A percentile compares a stretch with the other conserved stretches of the same genome.
Evolutionary conservation across 2,113 vertebrate species (phyloP).

Genomic region (Charadrius vociferus): DNA sequence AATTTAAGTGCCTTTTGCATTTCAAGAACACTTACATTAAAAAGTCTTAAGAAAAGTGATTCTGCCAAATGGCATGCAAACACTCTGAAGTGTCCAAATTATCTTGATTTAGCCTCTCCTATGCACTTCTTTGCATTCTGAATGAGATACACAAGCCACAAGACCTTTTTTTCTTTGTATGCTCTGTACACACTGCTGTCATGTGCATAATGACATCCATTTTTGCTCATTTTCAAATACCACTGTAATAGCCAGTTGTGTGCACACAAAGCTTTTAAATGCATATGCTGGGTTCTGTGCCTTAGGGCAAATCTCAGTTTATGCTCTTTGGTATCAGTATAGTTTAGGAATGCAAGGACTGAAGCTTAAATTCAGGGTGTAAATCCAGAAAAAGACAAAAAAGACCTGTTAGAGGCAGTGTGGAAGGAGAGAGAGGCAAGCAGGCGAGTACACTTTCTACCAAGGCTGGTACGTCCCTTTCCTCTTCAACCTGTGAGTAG

Average conservation of each 20-base stretch:
- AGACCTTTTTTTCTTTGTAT: neutral
- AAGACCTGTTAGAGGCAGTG: neutral
- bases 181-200: neutral
- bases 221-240: slow-evolving; percentile 38
- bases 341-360: neutral
- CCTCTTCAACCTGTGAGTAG: neutral
- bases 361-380: neutral
- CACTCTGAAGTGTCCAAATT: neutral
- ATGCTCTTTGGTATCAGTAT: neutral
- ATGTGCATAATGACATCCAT: neutral
- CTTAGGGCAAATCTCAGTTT: slow-evolving; percentile 15
- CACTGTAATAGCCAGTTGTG: slow-evolving; percentile 3
- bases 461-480: neutral
- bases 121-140: neutral
- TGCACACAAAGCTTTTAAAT: slow-evolving; percentile 22
- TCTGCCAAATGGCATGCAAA: neutral
- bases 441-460: neutral
- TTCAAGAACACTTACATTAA: neutral
- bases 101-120: neutral
- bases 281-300: neutral
- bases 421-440: neutral
- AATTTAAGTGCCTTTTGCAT: neutral
- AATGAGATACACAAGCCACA: neutral
- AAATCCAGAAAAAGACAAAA: neutral
- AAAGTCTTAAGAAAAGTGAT: neutral